A percentile compares a stretch with the other conserved stretches of the same genome.
These are phyloP conservation scores for Microtus montanus DNA, from an alignment of 2,113 vertebrate genomes.

Conservation along the genomic window DNA sequence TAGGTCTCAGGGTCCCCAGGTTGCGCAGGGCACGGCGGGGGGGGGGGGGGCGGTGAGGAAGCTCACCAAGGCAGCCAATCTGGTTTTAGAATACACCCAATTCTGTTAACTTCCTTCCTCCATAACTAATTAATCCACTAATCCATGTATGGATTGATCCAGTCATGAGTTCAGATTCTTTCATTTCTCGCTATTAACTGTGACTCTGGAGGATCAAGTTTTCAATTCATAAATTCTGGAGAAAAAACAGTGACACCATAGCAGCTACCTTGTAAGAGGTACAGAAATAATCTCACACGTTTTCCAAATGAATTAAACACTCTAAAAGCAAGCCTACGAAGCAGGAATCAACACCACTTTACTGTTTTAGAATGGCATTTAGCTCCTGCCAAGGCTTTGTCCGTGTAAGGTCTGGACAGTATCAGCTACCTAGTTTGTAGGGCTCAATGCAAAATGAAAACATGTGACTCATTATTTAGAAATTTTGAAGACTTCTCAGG, in stretches of 20 bases:
- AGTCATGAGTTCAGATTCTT: background rate
- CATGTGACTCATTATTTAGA: background rate
- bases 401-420: background rate
- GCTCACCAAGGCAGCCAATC: background rate
- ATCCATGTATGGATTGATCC: background rate
- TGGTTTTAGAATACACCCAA: background rate
- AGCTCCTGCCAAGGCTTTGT: background rate
- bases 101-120: background rate
- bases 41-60: background rate
- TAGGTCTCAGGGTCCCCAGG: background rate
- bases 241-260: background rate
- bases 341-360: background rate
- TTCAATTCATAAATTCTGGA: background rate
- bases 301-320: background rate
- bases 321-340: background rate
- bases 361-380: background rate
- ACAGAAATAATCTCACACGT: background rate
- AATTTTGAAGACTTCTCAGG: background rate
- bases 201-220: background rate
- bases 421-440: background rate
- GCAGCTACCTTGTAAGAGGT: background rate
- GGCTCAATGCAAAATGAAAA: background rate
- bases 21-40: background rate
- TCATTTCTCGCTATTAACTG: background rate
- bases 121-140: background rate